These are phyloP conservation scores for Cavia porcellus DNA, from an alignment of 2,113 vertebrate species.

Conservation along the genomic window DNA sequence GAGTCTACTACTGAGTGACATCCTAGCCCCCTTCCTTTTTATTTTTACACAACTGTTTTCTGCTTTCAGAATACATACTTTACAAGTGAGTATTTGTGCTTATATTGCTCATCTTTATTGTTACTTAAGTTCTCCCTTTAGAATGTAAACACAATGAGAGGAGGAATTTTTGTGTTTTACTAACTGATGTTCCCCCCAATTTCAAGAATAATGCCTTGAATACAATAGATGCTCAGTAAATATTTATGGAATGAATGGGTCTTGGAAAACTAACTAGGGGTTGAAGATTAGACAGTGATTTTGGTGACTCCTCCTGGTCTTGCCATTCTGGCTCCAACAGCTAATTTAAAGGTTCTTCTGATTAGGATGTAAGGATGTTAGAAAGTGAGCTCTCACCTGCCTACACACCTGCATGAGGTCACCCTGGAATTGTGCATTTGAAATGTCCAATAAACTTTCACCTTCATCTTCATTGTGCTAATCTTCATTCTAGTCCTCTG, in stretches of 20 bases:
- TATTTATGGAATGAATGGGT: neutral
- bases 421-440: neutral
- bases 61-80: neutral
- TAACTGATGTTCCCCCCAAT: neutral
- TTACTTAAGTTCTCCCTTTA: neutral
- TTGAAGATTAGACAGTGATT: neutral
- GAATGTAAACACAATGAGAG: neutral
- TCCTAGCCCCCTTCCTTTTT: no score
- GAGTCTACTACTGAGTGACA: neutral
- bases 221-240: neutral
- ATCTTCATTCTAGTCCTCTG: conserved; percentile 58
- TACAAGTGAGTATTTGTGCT: neutral
- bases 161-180: neutral
- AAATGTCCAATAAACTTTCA: conserved; percentile 6
- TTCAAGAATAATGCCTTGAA: neutral
- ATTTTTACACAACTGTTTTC: neutral
- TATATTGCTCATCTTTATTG: neutral
- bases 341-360: neutral
- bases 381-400: neutral
- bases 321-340: neutral
- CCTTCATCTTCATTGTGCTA: neutral
- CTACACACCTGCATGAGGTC: neutral
- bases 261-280: neutral
- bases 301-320: neutral
- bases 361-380: neutral